phyloP scores from a whole-genome alignment of 2,797 vertebrate species.

The Diglossa cyanea region DNA sequence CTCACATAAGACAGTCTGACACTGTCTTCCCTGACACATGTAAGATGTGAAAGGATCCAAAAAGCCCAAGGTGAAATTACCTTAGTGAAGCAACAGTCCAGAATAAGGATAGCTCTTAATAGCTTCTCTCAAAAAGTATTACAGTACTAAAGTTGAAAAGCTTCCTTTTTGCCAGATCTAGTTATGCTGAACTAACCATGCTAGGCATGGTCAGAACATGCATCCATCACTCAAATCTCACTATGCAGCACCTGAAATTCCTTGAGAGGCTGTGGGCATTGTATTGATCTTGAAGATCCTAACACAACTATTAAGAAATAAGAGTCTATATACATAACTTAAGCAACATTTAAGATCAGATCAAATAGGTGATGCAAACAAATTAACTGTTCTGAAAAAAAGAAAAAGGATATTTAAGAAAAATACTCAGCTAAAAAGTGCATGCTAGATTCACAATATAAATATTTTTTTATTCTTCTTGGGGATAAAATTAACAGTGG shows the following conservation, averaged over 20 bases:
- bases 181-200: background rate
- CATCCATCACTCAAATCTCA: background rate
- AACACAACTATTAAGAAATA: background rate
- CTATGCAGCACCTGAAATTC: background rate
- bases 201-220: background rate
- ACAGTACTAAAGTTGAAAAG: background rate
- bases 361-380: background rate
- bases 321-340: background rate
- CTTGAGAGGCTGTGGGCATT: background rate
- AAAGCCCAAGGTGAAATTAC: background rate
- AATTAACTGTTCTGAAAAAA: background rate
- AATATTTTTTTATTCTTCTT: background rate
- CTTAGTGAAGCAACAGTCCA: background rate
- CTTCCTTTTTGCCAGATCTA: background rate
- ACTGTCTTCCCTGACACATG: background rate
- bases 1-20: background rate
- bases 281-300: background rate
- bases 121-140: background rate
- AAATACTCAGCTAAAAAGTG: background rate
- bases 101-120: background rate
- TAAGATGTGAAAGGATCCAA: background rate
- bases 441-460: background rate
- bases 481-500: background rate
- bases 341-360: background rate
- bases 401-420: background rate